Percentiles rank a stretch among this genome's conserved stretches.
phyloP scores from a whole-genome alignment of 2,888 invertebrate genomes.

The Rhaphigaster nebulosa region DNA sequence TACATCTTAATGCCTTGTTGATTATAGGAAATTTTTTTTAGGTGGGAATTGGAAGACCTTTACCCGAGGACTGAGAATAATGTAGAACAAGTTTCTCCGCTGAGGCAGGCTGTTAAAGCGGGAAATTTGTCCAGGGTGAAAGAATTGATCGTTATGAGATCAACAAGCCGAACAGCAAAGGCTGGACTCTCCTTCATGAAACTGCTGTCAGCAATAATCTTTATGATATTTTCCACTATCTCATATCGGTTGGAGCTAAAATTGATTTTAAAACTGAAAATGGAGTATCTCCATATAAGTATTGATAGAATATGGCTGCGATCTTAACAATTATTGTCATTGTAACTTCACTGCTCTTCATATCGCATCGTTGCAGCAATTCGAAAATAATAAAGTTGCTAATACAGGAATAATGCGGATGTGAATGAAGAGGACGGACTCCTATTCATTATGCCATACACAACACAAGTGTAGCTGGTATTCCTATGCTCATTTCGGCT shows the following conservation, averaged over 20 bases:
- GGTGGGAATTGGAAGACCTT: neutral
- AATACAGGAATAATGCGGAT: conserved; percentile 54
- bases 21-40: neutral
- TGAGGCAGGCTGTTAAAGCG: conserved; percentile 71
- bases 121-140: conserved; percentile 69
- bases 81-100: conserved; percentile 68
- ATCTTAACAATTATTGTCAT: conserved; percentile 40
- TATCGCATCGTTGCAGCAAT: conserved; percentile 53
- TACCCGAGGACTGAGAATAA: neutral
- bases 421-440: conserved; percentile 47
- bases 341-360: conserved; percentile 58
- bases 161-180: conserved; percentile 70
- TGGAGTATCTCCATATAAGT: conserved; percentile 58
- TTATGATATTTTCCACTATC: neutral
- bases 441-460: conserved; percentile 60
- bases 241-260: conserved; percentile 55
- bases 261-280: conserved; percentile 57
- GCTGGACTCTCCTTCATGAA: conserved; percentile 73
- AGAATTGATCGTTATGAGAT: conserved; percentile 69
- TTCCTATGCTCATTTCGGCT: conserved; percentile 20
- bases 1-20: too few species aligned
- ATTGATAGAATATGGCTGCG: conserved; percentile 30
- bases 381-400: conserved; percentile 54
- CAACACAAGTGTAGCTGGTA: conserved; percentile 4
- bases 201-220: conserved; percentile 70